These are phyloP conservation scores for Pavo muticus DNA, from an alignment of 2,113 vertebrate species.

Conservation along the genomic window DNA sequence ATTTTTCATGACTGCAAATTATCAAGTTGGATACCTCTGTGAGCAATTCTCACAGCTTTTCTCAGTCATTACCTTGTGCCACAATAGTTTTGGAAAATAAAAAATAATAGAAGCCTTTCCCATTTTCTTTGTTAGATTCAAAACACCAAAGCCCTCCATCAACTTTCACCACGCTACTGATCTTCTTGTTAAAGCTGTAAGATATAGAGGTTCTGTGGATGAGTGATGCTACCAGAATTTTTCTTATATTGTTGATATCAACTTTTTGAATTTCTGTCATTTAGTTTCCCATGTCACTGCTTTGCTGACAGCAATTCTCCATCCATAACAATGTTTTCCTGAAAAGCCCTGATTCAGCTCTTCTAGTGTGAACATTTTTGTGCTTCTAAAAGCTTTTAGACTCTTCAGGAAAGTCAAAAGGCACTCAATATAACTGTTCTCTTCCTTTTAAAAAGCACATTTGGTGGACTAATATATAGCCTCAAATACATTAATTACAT, in stretches of 20 bases:
- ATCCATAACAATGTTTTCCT: background rate
- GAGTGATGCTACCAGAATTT: background rate
- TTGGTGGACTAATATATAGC: conserved; percentile 28
- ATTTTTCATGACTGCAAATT: background rate
- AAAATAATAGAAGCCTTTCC: background rate
- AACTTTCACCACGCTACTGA: background rate
- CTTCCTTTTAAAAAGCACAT: conserved; percentile 38
- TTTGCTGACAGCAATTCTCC: background rate
- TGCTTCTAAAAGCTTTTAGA: conserved; percentile 33
- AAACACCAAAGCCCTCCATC: background rate
- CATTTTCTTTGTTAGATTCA: background rate
- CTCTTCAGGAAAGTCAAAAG: conserved; percentile 5
- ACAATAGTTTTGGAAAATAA: background rate
- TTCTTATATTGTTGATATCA: background rate
- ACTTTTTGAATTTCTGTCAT: background rate
- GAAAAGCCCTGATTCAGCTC: background rate
- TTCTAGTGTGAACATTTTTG: background rate
- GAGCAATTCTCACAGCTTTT: background rate
- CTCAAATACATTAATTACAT: conserved; percentile 26
- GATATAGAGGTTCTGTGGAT: background rate
- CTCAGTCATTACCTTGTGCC: background rate
- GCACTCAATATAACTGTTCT: background rate
- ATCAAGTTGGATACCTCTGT: background rate
- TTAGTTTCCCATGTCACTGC: background rate
- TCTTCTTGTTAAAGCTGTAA: background rate